Conservation (phyloP, 2,888 invertebrate species). For the Julus scanicus region DNA sequence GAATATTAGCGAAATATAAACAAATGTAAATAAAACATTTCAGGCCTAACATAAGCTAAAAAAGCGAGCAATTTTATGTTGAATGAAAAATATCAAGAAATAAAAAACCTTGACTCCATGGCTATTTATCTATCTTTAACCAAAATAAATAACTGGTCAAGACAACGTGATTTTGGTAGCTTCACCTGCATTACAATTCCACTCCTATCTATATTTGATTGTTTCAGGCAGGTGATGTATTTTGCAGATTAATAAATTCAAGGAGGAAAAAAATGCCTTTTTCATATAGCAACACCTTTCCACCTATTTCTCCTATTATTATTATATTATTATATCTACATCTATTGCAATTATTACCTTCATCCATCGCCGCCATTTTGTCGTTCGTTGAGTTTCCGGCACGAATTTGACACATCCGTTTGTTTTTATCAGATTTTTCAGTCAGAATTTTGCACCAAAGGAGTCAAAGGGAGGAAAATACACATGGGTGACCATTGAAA, state of each 20-base stretch:
- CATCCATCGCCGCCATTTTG: not conserved
- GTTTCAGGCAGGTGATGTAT: conserved; percentile 23
- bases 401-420: conserved; percentile 39
- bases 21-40: not conserved
- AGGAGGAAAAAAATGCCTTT: not conserved
- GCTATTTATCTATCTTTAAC: not conserved
- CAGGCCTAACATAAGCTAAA: not conserved
- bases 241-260: not conserved
- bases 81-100: not conserved
- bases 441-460: not conserved
- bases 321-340: not conserved
- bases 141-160: conserved; percentile 7
- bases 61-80: not conserved
- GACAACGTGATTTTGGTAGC: not conserved
- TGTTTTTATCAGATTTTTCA: not conserved
- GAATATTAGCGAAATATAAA: no score
- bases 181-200: conserved; percentile 40
- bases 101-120: conserved; percentile 37
- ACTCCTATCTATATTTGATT: not conserved
- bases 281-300: not conserved
- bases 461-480: not conserved
- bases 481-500: not conserved
- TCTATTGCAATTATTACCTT: not conserved
- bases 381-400: not conserved
- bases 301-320: not conserved